Conservation (phyloP, 2,797 vertebrate species). For the Pipistrellus nathusii region DNA sequence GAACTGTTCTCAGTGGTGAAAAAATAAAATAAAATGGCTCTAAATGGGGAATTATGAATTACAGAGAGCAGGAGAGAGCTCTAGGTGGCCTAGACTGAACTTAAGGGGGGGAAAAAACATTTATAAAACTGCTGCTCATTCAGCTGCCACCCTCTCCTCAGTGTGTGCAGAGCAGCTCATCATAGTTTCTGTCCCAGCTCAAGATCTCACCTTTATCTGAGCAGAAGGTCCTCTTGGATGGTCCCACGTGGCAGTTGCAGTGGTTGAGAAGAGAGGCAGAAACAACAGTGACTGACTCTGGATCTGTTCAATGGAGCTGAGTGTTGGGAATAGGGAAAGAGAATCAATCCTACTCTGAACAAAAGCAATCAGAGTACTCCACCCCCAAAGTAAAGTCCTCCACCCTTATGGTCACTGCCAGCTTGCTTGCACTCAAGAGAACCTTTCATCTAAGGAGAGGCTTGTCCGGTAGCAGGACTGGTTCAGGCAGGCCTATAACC, state of each 20-base stretch:
- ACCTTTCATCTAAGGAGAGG: background rate
- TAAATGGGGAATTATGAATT: background rate
- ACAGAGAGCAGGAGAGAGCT: background rate
- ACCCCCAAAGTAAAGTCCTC: background rate
- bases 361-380: background rate
- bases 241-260: background rate
- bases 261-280: background rate
- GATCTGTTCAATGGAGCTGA: background rate
- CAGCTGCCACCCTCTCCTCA: no score
- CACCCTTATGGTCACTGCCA: background rate
- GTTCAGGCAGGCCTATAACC: background rate
- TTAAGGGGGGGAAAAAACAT: background rate
- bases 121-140: background rate
- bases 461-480: background rate
- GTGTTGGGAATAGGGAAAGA: background rate
- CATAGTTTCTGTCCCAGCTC: background rate
- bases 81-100: background rate
- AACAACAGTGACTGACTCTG: background rate
- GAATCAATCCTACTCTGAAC: background rate
- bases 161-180: background rate
- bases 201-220: background rate
- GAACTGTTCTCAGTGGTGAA: background rate
- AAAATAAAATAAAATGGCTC: background rate
- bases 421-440: background rate
- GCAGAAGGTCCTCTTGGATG: background rate